phyloP scores from a whole-genome alignment of 2,888 invertebrate species.

The Tenodera sinensis region DNA sequence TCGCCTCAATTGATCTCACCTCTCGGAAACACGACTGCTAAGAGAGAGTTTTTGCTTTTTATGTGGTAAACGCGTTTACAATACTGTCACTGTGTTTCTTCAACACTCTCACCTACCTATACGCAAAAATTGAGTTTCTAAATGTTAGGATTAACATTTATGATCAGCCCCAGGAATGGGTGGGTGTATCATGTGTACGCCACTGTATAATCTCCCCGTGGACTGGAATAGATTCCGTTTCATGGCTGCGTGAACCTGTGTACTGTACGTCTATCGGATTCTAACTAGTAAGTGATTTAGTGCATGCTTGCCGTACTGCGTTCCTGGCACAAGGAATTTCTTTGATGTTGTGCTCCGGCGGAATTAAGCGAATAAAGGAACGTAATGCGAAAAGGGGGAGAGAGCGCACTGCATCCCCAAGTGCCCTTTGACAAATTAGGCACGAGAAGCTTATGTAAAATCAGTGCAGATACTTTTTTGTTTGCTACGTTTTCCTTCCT shows the following conservation, averaged over 20 bases:
- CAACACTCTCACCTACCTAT: too few species aligned
- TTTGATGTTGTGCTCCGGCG: slow-evolving; percentile 21
- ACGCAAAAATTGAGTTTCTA: too few species aligned
- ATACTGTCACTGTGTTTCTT: too few species aligned
- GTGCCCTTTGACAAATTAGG: background rate
- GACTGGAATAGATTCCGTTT: background rate
- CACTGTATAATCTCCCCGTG: background rate
- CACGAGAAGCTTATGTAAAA: background rate
- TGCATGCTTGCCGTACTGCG: background rate
- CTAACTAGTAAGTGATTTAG: background rate
- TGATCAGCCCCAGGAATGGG: too few species aligned
- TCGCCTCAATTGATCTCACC: too few species aligned
- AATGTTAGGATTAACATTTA: too few species aligned
- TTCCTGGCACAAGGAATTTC: slow-evolving; percentile 8
- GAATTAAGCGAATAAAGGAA: slow-evolving; percentile 24
- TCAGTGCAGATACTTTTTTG: background rate
- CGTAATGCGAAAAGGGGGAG: background rate
- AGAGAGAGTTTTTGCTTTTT: too few species aligned
- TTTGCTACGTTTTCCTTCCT: background rate
- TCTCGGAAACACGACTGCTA: too few species aligned
- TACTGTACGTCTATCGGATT: background rate
- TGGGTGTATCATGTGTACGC: background rate
- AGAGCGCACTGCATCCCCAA: background rate
- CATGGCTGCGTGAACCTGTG: background rate
- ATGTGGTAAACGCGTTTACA: too few species aligned